phyloP scores from a whole-genome alignment of 2,113 vertebrate species.

The Recurvirostra avosetta region DNA sequence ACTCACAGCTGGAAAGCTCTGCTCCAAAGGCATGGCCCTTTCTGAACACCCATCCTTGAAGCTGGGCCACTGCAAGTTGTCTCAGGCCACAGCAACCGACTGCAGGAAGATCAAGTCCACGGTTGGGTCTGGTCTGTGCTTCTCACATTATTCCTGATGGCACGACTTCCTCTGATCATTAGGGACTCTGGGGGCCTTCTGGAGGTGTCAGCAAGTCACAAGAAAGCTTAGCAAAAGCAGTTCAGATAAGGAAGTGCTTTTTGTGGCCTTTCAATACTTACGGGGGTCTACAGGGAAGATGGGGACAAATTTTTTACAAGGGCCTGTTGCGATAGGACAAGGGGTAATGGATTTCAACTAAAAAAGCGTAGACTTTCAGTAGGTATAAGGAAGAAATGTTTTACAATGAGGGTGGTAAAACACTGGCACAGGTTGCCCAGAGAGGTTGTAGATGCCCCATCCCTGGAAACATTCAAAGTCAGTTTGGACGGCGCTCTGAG shows the following conservation, averaged over 20 bases:
- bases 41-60: not conserved
- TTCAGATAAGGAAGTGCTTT: not conserved
- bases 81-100: not conserved
- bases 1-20: not conserved
- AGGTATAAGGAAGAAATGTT: not conserved
- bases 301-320: not conserved
- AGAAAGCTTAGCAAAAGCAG: not conserved
- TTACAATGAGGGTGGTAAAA: not conserved
- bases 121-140: not conserved
- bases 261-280: not conserved
- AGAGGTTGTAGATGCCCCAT: not conserved
- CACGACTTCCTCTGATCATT: not conserved
- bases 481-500: not conserved
- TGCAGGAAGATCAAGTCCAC: not conserved
- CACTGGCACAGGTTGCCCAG: not conserved
- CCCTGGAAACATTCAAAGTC: not conserved
- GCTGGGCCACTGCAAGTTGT: not conserved
- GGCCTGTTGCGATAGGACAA: not conserved
- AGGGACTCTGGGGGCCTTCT: not conserved
- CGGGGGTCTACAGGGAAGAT: not conserved
- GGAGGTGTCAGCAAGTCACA: not conserved
- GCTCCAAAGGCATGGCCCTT: not conserved
- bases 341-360: not conserved
- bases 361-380: not conserved
- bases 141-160: not conserved